A percentile compares a stretch with the other conserved stretches of the same genome.
These are phyloP conservation scores for Brachypteracias leptosomus DNA, from an alignment of 2,113 vertebrate genomes.

Conservation along the genomic window DNA sequence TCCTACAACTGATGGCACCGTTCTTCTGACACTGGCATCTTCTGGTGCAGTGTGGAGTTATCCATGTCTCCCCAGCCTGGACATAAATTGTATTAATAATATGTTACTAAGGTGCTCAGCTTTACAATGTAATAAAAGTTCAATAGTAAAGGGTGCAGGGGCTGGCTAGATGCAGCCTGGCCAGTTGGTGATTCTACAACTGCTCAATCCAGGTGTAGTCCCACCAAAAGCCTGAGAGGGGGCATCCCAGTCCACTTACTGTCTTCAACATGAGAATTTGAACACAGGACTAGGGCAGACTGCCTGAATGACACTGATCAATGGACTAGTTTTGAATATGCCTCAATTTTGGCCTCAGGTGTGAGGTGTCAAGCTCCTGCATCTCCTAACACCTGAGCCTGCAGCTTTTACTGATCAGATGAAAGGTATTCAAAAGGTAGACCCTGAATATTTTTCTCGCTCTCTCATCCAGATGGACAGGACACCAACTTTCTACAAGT, in stretches of 20 bases:
- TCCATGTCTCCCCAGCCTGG: conserved; percentile 81
- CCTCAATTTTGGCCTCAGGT: not conserved
- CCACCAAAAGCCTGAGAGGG: not conserved
- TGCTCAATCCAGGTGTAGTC: not conserved
- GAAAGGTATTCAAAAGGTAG: not conserved
- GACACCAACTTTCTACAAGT: not conserved
- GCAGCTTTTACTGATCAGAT: not conserved
- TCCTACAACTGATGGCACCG: conserved; percentile 57
- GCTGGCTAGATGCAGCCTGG: not conserved
- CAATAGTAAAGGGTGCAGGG: not conserved
- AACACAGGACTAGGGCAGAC: not conserved
- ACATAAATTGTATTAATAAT: not conserved
- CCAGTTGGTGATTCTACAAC: not conserved
- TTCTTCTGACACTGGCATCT: conserved; percentile 76
- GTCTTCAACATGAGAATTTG: not conserved
- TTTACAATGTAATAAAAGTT: not conserved
- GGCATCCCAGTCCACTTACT: not conserved
- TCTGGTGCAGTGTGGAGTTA: conserved; percentile 70
- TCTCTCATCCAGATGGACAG: not conserved
- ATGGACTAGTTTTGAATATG: not conserved
- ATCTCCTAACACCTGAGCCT: not conserved
- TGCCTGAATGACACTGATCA: not conserved
- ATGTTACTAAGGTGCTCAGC: not conserved
- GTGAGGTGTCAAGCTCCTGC: not conserved
- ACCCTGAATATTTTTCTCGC: not conserved